Base-by-base conservation (phyloP, 2,113 vertebrate species). In the Callorhinus ursinus region DNA sequence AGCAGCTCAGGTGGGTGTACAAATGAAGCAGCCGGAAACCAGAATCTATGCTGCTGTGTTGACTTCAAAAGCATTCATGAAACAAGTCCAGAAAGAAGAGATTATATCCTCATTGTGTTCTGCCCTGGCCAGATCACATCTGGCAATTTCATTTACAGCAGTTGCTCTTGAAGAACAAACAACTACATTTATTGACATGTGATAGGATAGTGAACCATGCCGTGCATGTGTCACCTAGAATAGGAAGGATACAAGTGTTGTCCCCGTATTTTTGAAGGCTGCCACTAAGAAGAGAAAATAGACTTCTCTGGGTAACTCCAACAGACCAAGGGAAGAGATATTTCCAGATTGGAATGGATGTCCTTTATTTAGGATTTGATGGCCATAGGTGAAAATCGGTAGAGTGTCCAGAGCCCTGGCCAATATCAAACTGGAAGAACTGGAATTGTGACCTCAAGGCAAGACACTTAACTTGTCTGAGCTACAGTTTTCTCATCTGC, bases 401-500 rank as follows among this genome's bases (percentile, higher is more conserved):
- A 57, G 69, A 57, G 69, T 61, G 77, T n/a, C 26, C 77, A 88
- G 49, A 95, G n/a, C 5, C 36, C 59, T 93, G 85, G 31, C 91
- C 81, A 21, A 0, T 74, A 39, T 39, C 39, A 84, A 18, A 71
- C n/a, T 67, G 6, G 61, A 86, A 83, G 63, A 82, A 39, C 28
- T 94, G 9, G 12, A 63, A 85, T 88, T 72, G 81, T 61, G 33
- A 69, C 57, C n/a, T 84, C 7, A 28, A 82, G 22, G 31, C 39
- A 71, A 67, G 22, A 85, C 71, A 39, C n/a, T 85, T 82, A 72
- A 80, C 36, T 51, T 93, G 39, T 61, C 80, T 59, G 24, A 95
- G 89, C 19, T 83, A 77, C 12, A 59, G 15, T 82, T 79, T 97
- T 96, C 55, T 88, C 28, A 81, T 89, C 51, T 96, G 33, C 28